Evolutionary conservation across 2,797 vertebrate species (phyloP).

Genomic region (Silurus aristotelis): DNA sequence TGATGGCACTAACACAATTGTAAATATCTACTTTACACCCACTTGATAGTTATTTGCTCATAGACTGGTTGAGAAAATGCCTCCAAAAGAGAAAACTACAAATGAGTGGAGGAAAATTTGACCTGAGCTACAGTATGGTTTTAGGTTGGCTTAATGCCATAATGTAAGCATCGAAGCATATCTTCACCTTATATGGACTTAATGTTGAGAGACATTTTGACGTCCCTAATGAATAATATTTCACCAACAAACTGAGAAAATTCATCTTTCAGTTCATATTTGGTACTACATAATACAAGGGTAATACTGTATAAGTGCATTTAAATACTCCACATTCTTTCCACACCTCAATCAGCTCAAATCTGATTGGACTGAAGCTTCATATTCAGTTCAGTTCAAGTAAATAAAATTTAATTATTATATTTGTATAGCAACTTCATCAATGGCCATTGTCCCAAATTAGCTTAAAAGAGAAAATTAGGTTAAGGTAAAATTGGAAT

Average conservation of each 20-base stretch:
- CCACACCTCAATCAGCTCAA: background rate
- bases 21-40: background rate
- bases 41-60: background rate
- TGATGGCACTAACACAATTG: background rate
- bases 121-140: background rate
- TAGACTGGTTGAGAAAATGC: background rate
- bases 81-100: background rate
- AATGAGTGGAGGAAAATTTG: background rate
- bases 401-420: too few species aligned
- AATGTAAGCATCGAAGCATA: background rate
- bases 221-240: background rate
- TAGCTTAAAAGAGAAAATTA: too few species aligned
- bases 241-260: background rate
- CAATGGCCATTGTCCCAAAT: too few species aligned
- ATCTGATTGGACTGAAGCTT: background rate
- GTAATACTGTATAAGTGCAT: background rate
- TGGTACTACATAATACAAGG: background rate
- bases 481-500: too few species aligned
- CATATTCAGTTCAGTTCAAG: too few species aligned
- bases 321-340: background rate
- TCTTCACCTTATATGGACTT: conserved; percentile 17
- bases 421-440: too few species aligned
- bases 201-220: background rate
- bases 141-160: background rate
- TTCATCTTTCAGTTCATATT: background rate